These are phyloP conservation scores for Brachypteracias leptosomus DNA, from an alignment of 2,113 vertebrate genomes.

Conservation along the genomic window DNA sequence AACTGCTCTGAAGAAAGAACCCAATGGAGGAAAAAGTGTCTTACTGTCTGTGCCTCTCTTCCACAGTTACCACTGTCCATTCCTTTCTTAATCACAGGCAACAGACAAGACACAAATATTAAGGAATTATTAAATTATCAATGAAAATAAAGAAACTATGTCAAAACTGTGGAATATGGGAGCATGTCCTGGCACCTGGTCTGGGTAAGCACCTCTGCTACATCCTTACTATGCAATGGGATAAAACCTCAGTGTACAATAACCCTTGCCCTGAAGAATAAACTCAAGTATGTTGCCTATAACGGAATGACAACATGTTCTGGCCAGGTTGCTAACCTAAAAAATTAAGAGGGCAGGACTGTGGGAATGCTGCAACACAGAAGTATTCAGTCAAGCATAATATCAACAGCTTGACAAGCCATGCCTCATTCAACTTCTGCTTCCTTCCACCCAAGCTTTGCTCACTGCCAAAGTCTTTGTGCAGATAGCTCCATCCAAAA, in stretches of 20 bases:
- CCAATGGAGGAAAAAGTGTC: background rate
- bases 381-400: background rate
- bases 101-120: background rate
- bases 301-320: fast-evolving
- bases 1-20: background rate
- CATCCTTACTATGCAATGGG: background rate
- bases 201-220: background rate
- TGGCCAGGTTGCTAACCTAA: background rate
- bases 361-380: background rate
- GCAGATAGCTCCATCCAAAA: background rate
- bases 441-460: background rate
- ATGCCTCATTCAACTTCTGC: background rate
- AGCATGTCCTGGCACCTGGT: background rate
- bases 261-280: background rate
- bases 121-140: background rate
- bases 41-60: background rate
- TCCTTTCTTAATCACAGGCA: background rate
- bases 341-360: background rate
- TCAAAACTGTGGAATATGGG: background rate
- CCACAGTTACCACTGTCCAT: background rate
- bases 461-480: background rate
- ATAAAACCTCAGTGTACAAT: background rate
- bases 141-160: background rate
- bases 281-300: background rate
- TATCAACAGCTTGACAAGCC: background rate